Conservation (phyloP, 2,888 invertebrate species). For the Drosophila eohydei region DNA sequence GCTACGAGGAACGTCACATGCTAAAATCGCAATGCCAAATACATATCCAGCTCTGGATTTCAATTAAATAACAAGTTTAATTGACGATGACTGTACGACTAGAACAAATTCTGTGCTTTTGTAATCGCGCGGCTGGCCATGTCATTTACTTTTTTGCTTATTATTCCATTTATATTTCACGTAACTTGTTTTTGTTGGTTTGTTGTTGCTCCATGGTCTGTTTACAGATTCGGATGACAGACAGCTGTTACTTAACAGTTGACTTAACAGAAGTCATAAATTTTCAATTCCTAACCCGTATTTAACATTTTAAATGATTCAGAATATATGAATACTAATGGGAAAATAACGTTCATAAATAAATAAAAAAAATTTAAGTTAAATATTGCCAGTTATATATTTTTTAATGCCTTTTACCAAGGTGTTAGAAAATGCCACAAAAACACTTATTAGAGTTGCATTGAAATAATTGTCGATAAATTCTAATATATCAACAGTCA, state of each 20-base stretch:
- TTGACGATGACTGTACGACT: conserved; percentile 26
- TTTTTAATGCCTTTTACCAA: neutral
- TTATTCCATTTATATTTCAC: conserved; percentile 73
- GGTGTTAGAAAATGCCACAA: neutral
- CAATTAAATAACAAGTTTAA: conserved; percentile 41
- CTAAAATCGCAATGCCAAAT: conserved; percentile 34
- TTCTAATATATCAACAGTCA: neutral
- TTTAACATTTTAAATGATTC: neutral
- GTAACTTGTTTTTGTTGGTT: conserved; percentile 70
- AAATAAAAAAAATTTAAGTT: neutral
- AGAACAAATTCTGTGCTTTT: conserved; percentile 39
- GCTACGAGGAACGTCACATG: conserved; percentile 56
- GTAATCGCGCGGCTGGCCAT: conserved; percentile 40
- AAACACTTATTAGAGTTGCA: conserved; percentile 15
- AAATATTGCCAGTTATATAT: neutral
- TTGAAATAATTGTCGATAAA: conserved; percentile 16
- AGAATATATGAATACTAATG: neutral
- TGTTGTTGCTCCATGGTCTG: conserved; percentile 41
- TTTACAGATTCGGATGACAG: conserved; percentile 22
- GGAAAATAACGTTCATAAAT: neutral
- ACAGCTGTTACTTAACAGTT: conserved; percentile 38
- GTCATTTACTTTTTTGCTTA: conserved; percentile 58
- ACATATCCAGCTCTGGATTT: conserved; percentile 24
- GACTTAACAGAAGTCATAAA: neutral
- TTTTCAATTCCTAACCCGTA: neutral